Conservation (phyloP, 2,888 invertebrate genomes). For the Phalera bucephala region DNA sequence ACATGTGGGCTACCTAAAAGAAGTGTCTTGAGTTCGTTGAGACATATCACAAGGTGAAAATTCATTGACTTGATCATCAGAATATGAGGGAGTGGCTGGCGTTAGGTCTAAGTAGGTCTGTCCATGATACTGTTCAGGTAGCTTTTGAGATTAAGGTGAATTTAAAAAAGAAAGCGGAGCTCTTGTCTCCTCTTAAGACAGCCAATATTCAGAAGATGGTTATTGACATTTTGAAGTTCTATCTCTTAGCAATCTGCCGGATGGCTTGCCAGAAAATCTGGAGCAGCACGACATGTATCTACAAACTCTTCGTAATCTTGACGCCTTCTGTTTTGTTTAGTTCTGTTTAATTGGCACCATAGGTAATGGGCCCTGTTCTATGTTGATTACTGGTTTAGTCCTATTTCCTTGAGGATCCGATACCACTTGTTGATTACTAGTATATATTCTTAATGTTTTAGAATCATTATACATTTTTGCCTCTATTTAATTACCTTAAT, state of each 20-base stretch:
- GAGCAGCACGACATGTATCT: constrained; percentile 36
- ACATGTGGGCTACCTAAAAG: background rate
- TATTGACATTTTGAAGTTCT: background rate
- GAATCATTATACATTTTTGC: no score
- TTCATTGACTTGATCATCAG: background rate
- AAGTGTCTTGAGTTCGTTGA: background rate
- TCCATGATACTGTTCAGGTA: background rate
- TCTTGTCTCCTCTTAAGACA: constrained; percentile 12
- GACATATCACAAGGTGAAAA: background rate
- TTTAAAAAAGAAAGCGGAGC: background rate
- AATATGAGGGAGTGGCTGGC: background rate
- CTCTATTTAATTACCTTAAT: no score
- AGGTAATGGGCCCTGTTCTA: background rate
- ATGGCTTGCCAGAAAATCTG: constrained; percentile 23
- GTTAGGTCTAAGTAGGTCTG: background rate
- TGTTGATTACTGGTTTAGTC: background rate
- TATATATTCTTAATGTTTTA: no score
- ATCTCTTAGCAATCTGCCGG: background rate
- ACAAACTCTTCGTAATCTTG: constrained; percentile 38
- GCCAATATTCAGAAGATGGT: constrained; percentile 11
- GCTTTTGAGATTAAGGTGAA: background rate
- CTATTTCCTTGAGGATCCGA: no score
- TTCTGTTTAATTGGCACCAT: background rate
- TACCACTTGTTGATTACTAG: no score
- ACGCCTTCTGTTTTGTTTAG: constrained; percentile 36